These are phyloP conservation scores for Parauchenoglanis punctatus DNA, from an alignment of 2,797 vertebrate species.

Conservation along the genomic window DNA sequence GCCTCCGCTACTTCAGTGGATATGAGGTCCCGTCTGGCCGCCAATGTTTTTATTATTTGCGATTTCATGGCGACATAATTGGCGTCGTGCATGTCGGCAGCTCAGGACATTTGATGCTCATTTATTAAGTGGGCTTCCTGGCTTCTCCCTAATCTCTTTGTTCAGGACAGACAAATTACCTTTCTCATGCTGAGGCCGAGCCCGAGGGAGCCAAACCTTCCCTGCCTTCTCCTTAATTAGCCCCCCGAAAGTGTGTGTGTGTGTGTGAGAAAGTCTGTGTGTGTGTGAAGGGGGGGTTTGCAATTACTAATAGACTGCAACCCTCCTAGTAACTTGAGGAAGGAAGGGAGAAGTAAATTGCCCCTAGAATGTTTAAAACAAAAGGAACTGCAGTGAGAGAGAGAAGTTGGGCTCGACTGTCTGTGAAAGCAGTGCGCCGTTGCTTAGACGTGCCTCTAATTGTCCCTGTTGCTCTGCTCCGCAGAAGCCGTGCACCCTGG, in stretches of 20 bases:
- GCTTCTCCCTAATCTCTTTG: conserved; percentile 94
- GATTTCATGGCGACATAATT: conserved; percentile 83
- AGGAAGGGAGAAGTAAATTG: conserved; percentile 77
- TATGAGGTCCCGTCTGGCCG: conserved; percentile 58
- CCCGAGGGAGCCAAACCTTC: conserved; percentile 94
- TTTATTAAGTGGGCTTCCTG: conserved; percentile 94
- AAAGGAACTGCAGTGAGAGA: conserved; percentile 64
- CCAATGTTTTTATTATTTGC: conserved; percentile 72
- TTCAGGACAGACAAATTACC: conserved; percentile 99
- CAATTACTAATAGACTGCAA: conserved; percentile 92
- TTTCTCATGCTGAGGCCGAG: conserved; percentile 90
- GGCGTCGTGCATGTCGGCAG: conserved; percentile 82
- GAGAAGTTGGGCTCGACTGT: conserved; percentile 61
- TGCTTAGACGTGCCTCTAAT: conserved; percentile 62
- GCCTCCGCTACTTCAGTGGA: conserved; percentile 30
- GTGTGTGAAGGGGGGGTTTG: conserved; percentile 78
- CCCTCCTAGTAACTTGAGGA: conserved; percentile 90
- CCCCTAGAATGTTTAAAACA: conserved; percentile 80
- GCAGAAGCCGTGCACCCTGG: conserved; percentile 67
- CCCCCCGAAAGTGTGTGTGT: conserved; percentile 80
- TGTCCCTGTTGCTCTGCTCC: conserved; percentile 71
- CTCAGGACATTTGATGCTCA: conserved; percentile 90
- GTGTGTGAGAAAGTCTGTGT: conserved; percentile 53
- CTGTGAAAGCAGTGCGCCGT: conserved; percentile 61
- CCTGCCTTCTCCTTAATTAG: conserved; percentile 99